phyloP scores from a whole-genome alignment of 2,888 invertebrate species.

The Caenorhabditis doughertyi region DNA sequence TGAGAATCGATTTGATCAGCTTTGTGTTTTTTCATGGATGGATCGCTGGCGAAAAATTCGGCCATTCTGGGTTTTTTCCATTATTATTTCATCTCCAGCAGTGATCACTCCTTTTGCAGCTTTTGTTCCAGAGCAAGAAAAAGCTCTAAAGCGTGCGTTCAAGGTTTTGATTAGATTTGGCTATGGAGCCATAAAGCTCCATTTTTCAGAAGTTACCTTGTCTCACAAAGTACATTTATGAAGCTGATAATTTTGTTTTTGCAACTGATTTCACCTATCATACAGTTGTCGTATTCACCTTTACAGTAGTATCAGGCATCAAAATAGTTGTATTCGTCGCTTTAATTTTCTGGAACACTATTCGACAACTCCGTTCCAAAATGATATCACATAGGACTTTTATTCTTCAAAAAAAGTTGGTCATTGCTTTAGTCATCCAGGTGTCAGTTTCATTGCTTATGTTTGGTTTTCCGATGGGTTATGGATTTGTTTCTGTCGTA shows the following conservation, averaged over 20 bases:
- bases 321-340: background rate
- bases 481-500: background rate
- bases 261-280: background rate
- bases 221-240: background rate
- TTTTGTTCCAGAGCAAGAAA: background rate
- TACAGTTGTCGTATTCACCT: background rate
- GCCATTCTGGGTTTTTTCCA: background rate
- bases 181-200: background rate
- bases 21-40: background rate
- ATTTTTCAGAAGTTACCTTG: background rate
- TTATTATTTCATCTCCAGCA: too few species aligned
- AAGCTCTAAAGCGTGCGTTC: background rate
- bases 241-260: background rate
- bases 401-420: background rate
- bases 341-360: too few species aligned
- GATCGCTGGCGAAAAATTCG: background rate
- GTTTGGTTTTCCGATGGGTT: background rate
- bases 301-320: background rate
- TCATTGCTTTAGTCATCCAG: slow-evolving; percentile 5
- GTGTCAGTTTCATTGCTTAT: background rate
- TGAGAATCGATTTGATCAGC: background rate
- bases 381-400: background rate
- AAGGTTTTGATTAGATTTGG: background rate
- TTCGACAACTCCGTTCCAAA: too few species aligned
- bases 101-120: too few species aligned